Base-by-base conservation (phyloP, 2,888 invertebrate species). In the Platycheirus rosarum region DNA sequence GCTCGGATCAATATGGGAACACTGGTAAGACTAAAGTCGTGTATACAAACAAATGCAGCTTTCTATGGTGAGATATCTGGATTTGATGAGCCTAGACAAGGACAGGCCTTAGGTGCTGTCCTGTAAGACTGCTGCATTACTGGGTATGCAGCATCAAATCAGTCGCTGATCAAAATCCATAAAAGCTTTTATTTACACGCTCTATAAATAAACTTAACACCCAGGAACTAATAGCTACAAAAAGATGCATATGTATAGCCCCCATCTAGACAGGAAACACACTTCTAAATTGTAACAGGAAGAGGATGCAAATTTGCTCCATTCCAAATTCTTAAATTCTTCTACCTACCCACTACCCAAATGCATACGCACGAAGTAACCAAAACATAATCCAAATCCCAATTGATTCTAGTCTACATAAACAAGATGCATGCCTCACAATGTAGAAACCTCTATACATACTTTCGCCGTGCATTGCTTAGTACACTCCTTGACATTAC, bases 131-230 rank as follows among this genome's bases (percentile, higher is more conserved):
- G n/a, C n/a, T n/a, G n/a, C n/a, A n/a, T n/a, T n/a, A n/a, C n/a
- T n/a, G n/a, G n/a, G n/a, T n/a, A n/a, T n/a, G n/a, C n/a, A n/a
- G 23, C 23, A 23, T 23, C n/a, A 23, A 23, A 23, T 23, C 23
- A 23, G 3, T 23, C 6, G 3, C n/a, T 0, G 14, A 14, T 26
- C 13, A 26, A 37, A 37, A 32, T 53, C 13, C 20, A 37, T 23
- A 23, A 13, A 1, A 44, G 16, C 44, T 8, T 44, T 18, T 44
- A 44, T 18, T 37, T 37, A 40, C 55, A 37, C 37, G 37, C 37
- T 55, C 55, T 13, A 55, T 55, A 55, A 55, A 40, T 18, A 40
- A n/a, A 0, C 23, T 55, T 55, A 37, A 23, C 37, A 40, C 55
- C 23, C 13, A 40, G 40, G 14, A 23, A 55, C 37, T 20, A 13